Evolutionary conservation across 2,888 invertebrate genomes (phyloP), one percentile per base, ranked within the genome.

Genomic region (Epirrita christyi): DNA sequence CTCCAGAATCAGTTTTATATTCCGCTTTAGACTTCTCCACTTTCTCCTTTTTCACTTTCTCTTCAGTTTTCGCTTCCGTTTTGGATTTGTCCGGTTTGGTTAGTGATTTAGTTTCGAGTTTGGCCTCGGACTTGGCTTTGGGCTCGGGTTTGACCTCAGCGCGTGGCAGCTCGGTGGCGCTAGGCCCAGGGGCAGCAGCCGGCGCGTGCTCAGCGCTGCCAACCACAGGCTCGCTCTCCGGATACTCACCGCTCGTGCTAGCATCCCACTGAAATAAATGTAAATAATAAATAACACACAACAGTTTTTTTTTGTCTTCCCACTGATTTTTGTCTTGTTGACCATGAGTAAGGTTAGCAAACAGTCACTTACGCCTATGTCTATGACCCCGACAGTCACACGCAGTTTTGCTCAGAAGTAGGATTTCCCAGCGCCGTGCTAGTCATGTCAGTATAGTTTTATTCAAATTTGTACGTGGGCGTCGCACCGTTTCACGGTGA

Each of bases 241-340:
- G 57, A 6, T 65, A 46, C 60, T 85, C 88, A 5, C 73, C 71
- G 53, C 84, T 82, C 14, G 77, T 73, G 15, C 81, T 78, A 2
- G 84, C 85, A 10, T 76, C 78, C 88, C 87, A 89, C 90, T 89
- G 78, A 1, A 73, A 72, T 21, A 21, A n/a, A n/a, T n/a, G n/a
- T n/a, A n/a, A n/a, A n/a, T n/a, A n/a, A n/a, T n/a, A n/a, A 21
- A 21, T 21, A 21, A 21, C 21, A 21, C 4, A 21, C 21, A 3
- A 21, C 2, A 21, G 21, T 21, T 21, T 21, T 21, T 21, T 4
- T 2, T 21, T 21, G 4, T 4, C 21, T 21, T 21, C 4, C 21
- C 21, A 3, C 21, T 21, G 21, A 4, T 21, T 21, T 3, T 21
- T 21, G n/a, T 21, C 21, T 21, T 21, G 21, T 21, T 21, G 21